phyloP scores from a whole-genome alignment of 2,797 vertebrate species.

The Cyclura pinguis region DNA sequence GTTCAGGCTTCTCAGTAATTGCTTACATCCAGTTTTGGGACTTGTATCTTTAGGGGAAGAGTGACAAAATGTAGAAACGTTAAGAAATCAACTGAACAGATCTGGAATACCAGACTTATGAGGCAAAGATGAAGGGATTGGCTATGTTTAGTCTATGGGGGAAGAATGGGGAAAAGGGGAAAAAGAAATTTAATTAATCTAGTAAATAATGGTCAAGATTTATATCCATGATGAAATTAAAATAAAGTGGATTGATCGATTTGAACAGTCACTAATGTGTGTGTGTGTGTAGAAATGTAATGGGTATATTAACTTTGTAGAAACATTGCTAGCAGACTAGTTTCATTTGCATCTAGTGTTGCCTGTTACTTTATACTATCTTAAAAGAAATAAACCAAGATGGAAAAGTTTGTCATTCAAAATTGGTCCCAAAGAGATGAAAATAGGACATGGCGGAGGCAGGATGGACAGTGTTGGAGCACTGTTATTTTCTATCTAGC shows the following conservation, averaged over 20 bases:
- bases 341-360: slow-evolving; percentile 8
- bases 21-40: background rate
- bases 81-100: slow-evolving; percentile 4
- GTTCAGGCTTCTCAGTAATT: background rate
- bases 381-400: background rate
- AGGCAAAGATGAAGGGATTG: slow-evolving; percentile 38
- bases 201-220: slow-evolving; percentile 13
- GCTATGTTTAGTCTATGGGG: slow-evolving; percentile 30
- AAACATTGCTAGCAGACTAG: background rate
- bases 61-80: slow-evolving; percentile 7
- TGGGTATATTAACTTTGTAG: background rate
- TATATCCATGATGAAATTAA: slow-evolving; percentile 19
- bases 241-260: slow-evolving; percentile 22
- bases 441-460: background rate
- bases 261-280: background rate
- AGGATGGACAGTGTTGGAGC: background rate
- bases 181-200: slow-evolving; percentile 19
- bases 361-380: background rate
- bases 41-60: background rate
- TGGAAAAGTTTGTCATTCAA: background rate
- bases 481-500: background rate
- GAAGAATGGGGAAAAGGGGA: background rate
- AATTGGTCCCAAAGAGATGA: background rate
- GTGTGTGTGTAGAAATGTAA: slow-evolving; percentile 1
- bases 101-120: slow-evolving; percentile 38